phyloP scores from a whole-genome alignment of 2,797 vertebrate genomes.

The Pseudochirops cupreus region DNA sequence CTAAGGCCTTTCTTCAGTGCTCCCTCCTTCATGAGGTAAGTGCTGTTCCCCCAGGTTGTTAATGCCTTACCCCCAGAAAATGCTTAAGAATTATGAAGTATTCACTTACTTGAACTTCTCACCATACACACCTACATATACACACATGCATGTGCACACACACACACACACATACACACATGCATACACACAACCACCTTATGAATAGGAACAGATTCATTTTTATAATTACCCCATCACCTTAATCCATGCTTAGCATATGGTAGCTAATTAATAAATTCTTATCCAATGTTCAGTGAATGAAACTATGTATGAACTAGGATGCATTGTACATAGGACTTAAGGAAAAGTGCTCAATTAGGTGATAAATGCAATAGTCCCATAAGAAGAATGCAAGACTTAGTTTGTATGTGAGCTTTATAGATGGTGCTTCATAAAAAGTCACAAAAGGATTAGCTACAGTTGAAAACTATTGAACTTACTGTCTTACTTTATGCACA shows the following conservation, averaged over 20 bases:
- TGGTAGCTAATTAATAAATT: not conserved
- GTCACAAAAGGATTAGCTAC: not conserved
- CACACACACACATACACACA: too few species aligned
- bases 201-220: not conserved
- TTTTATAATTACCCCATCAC: not conserved
- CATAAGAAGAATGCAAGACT: not conserved
- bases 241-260: too few species aligned
- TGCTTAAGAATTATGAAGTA: too few species aligned
- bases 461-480: not conserved
- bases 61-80: too few species aligned
- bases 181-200: not conserved
- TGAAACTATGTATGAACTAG: not conserved
- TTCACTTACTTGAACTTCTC: too few species aligned
- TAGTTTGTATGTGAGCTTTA: not conserved
- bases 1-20: too few species aligned
- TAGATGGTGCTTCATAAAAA: not conserved
- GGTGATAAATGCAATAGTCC: too few species aligned
- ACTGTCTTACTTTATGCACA: not conserved
- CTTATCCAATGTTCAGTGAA: not conserved
- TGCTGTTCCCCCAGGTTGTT: too few species aligned
- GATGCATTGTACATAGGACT: not conserved
- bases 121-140: too few species aligned
- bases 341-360: too few species aligned
- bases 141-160: too few species aligned
- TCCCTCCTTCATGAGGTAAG: too few species aligned